Evolutionary conservation across 2,113 vertebrate genomes (phyloP).

Genomic region (Grus americana): DNA sequence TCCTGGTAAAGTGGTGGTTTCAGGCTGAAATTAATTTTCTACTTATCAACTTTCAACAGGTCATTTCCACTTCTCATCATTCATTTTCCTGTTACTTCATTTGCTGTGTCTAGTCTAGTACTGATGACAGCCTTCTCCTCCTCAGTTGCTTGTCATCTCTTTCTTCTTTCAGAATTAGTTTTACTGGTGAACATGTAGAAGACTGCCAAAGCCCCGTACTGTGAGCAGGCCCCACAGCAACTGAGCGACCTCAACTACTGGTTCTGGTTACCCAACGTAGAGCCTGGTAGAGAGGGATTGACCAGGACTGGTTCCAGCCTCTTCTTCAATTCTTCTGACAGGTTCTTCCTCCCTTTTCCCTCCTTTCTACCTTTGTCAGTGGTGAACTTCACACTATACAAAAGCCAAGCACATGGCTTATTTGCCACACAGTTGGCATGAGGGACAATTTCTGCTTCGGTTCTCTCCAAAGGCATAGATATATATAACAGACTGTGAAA

Average conservation of each 20-base stretch:
- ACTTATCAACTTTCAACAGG: neutral
- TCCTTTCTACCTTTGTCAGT: neutral
- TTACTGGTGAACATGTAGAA: neutral
- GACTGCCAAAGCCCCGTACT: neutral
- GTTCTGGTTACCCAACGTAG: neutral
- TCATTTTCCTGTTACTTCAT: neutral
- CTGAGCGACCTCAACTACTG: neutral
- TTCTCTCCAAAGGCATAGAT: neutral
- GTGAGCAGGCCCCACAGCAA: neutral
- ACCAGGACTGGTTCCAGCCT: neutral
- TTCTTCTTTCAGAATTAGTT: neutral
- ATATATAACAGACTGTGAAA: neutral
- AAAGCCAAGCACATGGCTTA: neutral
- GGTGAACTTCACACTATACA: neutral
- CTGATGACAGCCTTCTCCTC: neutral
- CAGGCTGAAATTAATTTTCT: slow-evolving; percentile 24
- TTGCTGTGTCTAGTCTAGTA: neutral
- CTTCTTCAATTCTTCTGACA: neutral
- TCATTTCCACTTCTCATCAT: neutral
- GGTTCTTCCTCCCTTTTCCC: neutral
- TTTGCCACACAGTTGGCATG: neutral
- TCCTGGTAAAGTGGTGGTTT: neutral
- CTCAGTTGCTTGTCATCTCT: neutral
- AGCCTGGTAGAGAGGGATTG: neutral
- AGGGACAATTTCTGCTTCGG: neutral